Conservation (phyloP, 2,888 invertebrate species). For the Suillia variegata region DNA sequence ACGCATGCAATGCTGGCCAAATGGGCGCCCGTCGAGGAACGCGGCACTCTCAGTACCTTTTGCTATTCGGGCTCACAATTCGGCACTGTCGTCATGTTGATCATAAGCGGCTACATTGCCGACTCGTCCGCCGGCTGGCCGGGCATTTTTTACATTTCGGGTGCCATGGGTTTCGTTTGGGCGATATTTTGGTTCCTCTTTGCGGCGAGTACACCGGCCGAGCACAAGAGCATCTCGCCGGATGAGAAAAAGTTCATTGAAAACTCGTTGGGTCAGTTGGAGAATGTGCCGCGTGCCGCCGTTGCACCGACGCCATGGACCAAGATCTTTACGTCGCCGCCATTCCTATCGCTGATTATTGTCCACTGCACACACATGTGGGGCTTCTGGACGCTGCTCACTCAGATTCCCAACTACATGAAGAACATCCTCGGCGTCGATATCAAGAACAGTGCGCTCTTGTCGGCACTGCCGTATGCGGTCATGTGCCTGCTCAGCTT, state of each 20-base stretch:
- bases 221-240: constrained; percentile 66
- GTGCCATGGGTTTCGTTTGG: constrained; percentile 69
- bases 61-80: constrained; percentile 77
- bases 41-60: constrained; percentile 70
- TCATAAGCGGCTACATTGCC: constrained; percentile 73
- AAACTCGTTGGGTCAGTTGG: constrained; percentile 64
- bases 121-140: constrained; percentile 76
- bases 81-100: constrained; percentile 78
- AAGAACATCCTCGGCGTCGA: constrained; percentile 73
- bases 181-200: constrained; percentile 67
- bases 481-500: constrained; percentile 75
- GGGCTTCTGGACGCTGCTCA: constrained; percentile 83
- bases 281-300: constrained; percentile 40
- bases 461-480: constrained; percentile 76
- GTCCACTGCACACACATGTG: constrained; percentile 77
- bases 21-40: constrained; percentile 73
- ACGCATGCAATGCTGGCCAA: constrained; percentile 72
- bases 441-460: constrained; percentile 72
- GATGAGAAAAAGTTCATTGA: constrained; percentile 74
- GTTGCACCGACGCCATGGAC: constrained; percentile 74
- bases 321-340: constrained; percentile 73
- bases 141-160: constrained; percentile 76
- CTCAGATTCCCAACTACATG: constrained; percentile 82
- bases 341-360: constrained; percentile 77
- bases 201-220: constrained; percentile 71